Evolutionary conservation across 2,797 vertebrate genomes (phyloP).

Genomic region (Sylvia borin): DNA sequence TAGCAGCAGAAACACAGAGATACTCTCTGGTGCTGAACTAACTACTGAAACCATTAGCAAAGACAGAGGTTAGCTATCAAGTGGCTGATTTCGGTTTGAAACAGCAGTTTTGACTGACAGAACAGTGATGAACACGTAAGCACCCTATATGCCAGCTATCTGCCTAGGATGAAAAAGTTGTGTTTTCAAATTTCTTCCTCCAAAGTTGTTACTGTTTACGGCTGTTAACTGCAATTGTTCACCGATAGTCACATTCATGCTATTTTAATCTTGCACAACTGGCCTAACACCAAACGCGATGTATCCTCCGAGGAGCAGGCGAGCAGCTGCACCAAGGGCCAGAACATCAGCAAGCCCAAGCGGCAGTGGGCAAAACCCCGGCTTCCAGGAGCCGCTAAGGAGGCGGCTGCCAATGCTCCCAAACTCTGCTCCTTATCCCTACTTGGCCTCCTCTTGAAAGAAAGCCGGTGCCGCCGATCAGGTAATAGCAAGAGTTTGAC

Average conservation of each 20-base stretch:
- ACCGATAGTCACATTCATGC: fast-evolving
- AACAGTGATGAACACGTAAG: not conserved
- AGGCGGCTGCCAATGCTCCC: not conserved
- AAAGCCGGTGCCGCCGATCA: too few relatives aligned
- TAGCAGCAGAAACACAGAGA: not conserved
- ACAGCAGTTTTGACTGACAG: not conserved
- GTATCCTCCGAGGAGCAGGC: not conserved
- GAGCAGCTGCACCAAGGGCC: not conserved
- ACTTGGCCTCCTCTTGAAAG: not conserved
- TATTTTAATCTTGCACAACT: not conserved
- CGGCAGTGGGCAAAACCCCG: too few relatives aligned
- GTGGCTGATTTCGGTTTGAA: not conserved
- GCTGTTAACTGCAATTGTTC: not conserved
- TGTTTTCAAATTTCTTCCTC: not conserved
- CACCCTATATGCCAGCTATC: not conserved
- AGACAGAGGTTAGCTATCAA: not conserved
- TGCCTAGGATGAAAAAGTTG: not conserved
- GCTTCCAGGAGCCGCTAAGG: not conserved
- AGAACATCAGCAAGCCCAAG: not conserved
- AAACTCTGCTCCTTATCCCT: fast-evolving
- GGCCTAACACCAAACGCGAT: fast-evolving
- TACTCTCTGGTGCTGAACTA: not conserved
- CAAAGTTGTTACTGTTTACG: not conserved
- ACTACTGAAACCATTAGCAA: not conserved
- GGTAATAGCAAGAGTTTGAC: not conserved